phyloP scores from a whole-genome alignment of 2,888 invertebrate genomes.

The Bedellia somnulentella region DNA sequence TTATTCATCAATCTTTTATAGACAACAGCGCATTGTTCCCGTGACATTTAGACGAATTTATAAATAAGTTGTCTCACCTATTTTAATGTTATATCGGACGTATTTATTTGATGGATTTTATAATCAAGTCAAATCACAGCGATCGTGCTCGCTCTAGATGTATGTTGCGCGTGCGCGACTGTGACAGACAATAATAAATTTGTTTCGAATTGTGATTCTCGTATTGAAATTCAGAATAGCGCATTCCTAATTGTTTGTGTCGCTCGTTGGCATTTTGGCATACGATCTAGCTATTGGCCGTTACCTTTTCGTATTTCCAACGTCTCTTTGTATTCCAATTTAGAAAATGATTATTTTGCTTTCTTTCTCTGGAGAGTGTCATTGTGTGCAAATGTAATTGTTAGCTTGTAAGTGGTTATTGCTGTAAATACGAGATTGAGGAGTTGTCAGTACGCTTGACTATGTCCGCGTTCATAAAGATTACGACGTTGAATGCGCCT shows the following conservation, averaged over 20 bases:
- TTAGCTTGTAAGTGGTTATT: slow-evolving; percentile 34
- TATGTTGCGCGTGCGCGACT: no score
- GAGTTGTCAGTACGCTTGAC: slow-evolving; percentile 15
- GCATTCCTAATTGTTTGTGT: slow-evolving; percentile 50
- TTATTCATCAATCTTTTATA: slow-evolving; percentile 55
- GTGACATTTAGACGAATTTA: slow-evolving; percentile 54
- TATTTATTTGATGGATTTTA: slow-evolving; percentile 22
- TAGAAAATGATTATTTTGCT: slow-evolving; percentile 48
- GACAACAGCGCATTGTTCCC: slow-evolving; percentile 49
- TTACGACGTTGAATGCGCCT: slow-evolving; percentile 14
- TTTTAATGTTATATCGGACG: no score
- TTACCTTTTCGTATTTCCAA: slow-evolving; percentile 47
- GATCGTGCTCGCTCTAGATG: not conserved
- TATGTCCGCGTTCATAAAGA: slow-evolving; percentile 16
- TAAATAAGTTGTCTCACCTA: slow-evolving; percentile 37
- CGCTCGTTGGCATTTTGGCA: slow-evolving; percentile 44
- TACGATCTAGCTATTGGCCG: slow-evolving; percentile 42
- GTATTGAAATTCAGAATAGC: slow-evolving; percentile 44
- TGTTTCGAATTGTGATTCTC: slow-evolving; percentile 29
- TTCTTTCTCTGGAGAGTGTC: slow-evolving; percentile 33
- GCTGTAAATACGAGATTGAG: slow-evolving; percentile 17
- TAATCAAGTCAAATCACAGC: slow-evolving; percentile 17
- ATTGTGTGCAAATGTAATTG: slow-evolving; percentile 58
- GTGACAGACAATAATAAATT: slow-evolving; percentile 20
- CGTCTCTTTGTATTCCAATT: slow-evolving; percentile 49